These are phyloP conservation scores for Perca schrenkii DNA, from an alignment of 2,113 vertebrate species.

Conservation along the genomic window DNA sequence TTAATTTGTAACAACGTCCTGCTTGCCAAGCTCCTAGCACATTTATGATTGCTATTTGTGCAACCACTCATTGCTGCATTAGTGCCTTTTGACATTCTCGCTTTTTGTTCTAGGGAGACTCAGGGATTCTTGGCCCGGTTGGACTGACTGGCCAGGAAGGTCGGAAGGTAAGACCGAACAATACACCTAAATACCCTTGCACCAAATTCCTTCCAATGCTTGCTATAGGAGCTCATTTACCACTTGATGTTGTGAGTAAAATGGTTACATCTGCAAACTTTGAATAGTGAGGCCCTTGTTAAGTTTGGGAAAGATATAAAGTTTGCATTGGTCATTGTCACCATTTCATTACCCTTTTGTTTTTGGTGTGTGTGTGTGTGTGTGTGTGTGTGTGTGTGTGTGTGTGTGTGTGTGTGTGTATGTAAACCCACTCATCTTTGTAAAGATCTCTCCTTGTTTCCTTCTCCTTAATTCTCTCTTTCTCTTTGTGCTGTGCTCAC, in stretches of 20 bases:
- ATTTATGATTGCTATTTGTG: conserved; percentile 24
- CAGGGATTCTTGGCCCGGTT: conserved; percentile 88
- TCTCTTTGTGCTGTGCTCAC: conserved; percentile 38
- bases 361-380: neutral
- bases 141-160: conserved; percentile 89
- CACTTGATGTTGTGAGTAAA: neutral
- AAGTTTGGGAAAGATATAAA: conserved; percentile 22
- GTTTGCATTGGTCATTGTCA: conserved; percentile 21
- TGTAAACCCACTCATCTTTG: neutral
- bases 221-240: neutral
- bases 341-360: conserved; percentile 28
- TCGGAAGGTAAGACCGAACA: conserved; percentile 88
- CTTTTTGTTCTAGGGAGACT: conserved; percentile 86
- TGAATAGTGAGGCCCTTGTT: conserved; percentile 6
- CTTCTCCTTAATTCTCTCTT: conserved; percentile 11
- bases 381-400: neutral
- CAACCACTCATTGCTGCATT: neutral
- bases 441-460: neutral
- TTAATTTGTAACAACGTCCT: neutral
- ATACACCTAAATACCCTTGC: neutral
- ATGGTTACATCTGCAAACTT: conserved; percentile 8
- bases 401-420: conserved; percentile 3
- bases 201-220: neutral
- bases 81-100: conserved; percentile 19
- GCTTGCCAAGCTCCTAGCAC: neutral